Conservation (phyloP, 23 tunicate genomes). For the Ascidia mentula region DNA sequence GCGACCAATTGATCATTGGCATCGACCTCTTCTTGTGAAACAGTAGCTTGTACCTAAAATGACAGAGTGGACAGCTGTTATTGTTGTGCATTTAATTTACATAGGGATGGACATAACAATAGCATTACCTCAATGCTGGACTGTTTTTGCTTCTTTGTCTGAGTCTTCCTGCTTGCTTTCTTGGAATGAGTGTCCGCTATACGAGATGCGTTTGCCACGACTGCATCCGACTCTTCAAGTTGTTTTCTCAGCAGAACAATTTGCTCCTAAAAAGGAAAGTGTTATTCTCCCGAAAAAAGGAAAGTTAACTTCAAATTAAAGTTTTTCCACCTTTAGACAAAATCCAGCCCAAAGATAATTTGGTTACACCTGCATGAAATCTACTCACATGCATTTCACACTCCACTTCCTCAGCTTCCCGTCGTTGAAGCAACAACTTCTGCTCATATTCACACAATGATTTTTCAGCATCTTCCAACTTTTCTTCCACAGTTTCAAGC, state of each 20-base stretch:
- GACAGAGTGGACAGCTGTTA: background rate
- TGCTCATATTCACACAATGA: conserved; percentile 34
- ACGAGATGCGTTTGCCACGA: conserved; percentile 51
- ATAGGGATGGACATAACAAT: background rate
- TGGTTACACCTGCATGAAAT: too few relatives aligned
- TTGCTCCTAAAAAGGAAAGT: conserved; percentile 1
- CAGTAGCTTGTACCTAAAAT: background rate
- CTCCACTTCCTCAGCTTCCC: conserved; percentile 54
- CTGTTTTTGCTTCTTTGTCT: conserved; percentile 21
- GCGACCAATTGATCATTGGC: conserved; percentile 10
- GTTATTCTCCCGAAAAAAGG: too few relatives aligned
- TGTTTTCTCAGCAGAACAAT: conserved; percentile 48
- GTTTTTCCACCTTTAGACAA: too few relatives aligned
- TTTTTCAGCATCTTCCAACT: conserved; percentile 34
- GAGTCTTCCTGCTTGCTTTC: conserved; percentile 32
- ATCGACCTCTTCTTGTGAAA: background rate
- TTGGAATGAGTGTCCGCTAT: background rate
- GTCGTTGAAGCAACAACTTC: conserved; percentile 17
- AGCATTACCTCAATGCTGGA: background rate
- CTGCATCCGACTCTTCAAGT: conserved; percentile 63
- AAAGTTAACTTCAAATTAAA: too few relatives aligned
- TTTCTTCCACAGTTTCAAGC: conserved; percentile 45
- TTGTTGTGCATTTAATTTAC: background rate
- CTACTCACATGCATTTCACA: conserved; percentile 43
- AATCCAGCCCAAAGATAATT: too few relatives aligned